phyloP scores from a whole-genome alignment of 37 sponge, comb jelly and placozoan genomes.

The Mnemiopsis leidyi region DNA sequence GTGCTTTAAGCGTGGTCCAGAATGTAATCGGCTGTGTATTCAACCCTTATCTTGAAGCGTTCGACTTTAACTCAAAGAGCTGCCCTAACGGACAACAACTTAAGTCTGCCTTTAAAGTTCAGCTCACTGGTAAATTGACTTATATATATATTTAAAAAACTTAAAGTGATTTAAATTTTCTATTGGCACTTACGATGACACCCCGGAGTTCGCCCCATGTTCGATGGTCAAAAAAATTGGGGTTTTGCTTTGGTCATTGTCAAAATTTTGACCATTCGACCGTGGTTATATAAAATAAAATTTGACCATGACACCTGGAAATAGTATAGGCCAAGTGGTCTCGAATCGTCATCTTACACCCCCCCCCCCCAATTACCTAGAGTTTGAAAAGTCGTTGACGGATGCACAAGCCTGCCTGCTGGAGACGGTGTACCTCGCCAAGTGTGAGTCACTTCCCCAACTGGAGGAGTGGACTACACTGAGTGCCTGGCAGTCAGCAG shows the following conservation, averaged over 20 bases:
- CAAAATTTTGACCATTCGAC: too few relatives aligned
- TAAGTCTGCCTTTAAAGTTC: background rate
- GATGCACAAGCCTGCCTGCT: slow-evolving; percentile 78
- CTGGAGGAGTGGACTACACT: slow-evolving; percentile 67
- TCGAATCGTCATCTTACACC: too few relatives aligned
- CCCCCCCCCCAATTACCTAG: background rate
- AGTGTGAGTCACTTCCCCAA: slow-evolving; percentile 69
- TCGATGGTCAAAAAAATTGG: too few relatives aligned
- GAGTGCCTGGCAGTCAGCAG: slow-evolving; percentile 69
- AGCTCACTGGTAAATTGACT: background rate
- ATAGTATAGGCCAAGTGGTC: too few relatives aligned
- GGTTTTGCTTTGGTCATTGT: too few relatives aligned
- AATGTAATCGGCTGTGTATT: background rate
- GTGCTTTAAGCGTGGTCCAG: background rate
- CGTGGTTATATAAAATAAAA: too few relatives aligned
- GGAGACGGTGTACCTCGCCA: slow-evolving; percentile 72
- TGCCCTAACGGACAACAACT: slow-evolving; percentile 28
- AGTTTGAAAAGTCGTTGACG: slow-evolving; percentile 27
- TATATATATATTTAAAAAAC: background rate
- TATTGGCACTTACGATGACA: too few relatives aligned
- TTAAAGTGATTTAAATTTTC: too few relatives aligned
- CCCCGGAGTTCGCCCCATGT: too few relatives aligned
- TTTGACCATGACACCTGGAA: too few relatives aligned
- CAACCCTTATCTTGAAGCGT: slow-evolving; percentile 33
- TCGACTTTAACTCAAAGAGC: slow-evolving; percentile 1